These are phyloP conservation scores for Macrosoma leucophasiata DNA, from an alignment of 2,888 invertebrate genomes.

Conservation along the genomic window DNA sequence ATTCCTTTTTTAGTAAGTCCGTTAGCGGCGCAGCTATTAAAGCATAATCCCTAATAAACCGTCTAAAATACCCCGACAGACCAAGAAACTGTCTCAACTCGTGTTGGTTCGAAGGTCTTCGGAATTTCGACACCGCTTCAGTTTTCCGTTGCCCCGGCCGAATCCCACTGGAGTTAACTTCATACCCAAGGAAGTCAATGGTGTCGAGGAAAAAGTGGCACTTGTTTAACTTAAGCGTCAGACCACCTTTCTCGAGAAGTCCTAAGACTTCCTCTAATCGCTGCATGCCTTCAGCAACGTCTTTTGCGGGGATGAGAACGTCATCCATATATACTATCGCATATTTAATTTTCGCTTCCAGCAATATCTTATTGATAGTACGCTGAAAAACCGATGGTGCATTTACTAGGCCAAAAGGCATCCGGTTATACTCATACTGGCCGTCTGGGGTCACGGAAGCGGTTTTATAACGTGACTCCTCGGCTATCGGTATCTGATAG, in stretches of 20 bases:
- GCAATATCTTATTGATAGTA: slow-evolving; percentile 29
- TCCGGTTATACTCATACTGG: background rate
- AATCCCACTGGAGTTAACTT: too few species aligned
- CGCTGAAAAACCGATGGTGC: slow-evolving; percentile 38
- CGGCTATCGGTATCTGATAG: slow-evolving; percentile 32
- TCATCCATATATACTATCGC: slow-evolving; percentile 26
- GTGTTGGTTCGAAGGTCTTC: slow-evolving; percentile 24
- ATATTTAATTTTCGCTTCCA: slow-evolving; percentile 9
- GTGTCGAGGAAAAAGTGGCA: too few species aligned
- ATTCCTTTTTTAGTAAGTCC: too few species aligned
- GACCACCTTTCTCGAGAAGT: too few species aligned
- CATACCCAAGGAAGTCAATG: too few species aligned
- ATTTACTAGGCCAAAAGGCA: slow-evolving; percentile 7
- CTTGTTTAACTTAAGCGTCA: too few species aligned
- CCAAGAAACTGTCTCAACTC: slow-evolving; percentile 32
- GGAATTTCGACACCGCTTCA: too few species aligned
- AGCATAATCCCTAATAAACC: slow-evolving; percentile 26
- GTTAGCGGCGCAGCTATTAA: background rate
- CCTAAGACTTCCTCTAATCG: too few species aligned
- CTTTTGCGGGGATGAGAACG: slow-evolving; percentile 16
- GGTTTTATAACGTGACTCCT: slow-evolving; percentile 36
- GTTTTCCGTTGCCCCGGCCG: too few species aligned
- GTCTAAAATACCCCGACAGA: slow-evolving; percentile 15
- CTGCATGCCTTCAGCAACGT: slow-evolving; percentile 12
- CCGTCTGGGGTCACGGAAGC: background rate